A percentile compares a stretch with the other conserved stretches of the same genome.
Conservation (phyloP, 2,797 vertebrate species). For the Allobates femoralis region DNA sequence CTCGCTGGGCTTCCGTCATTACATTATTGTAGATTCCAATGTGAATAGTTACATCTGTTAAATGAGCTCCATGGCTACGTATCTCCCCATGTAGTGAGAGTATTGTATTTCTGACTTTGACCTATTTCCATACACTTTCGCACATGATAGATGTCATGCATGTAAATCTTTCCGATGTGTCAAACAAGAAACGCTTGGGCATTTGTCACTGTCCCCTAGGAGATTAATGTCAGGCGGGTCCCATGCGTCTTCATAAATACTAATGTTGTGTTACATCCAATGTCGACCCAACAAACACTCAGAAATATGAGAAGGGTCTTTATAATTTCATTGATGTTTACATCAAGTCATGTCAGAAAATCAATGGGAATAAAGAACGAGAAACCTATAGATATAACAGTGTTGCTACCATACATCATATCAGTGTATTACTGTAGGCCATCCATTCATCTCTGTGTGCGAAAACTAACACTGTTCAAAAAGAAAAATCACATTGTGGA, state of each 20-base stretch:
- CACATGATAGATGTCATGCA: slow-evolving; percentile 33
- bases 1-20: not conserved
- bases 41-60: not conserved
- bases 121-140: not conserved
- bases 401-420: slow-evolving; percentile 28
- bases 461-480: not conserved
- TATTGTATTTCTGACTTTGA: not conserved
- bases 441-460: not conserved
- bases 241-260: slow-evolving; percentile 15
- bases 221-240: slow-evolving; percentile 39
- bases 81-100: not conserved
- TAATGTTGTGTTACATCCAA: slow-evolving; percentile 36
- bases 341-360: not conserved
- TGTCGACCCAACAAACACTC: not conserved
- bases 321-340: slow-evolving; percentile 38
- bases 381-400: not conserved
- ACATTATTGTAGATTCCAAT: not conserved
- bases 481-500: not conserved
- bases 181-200: not conserved
- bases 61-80: not conserved
- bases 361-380: slow-evolving; percentile 33
- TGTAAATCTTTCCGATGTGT: slow-evolving; percentile 13
- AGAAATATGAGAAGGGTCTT: slow-evolving; percentile 12
- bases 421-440: not conserved
- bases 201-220: slow-evolving; percentile 38